These are phyloP conservation scores for Chelmon rostratus DNA, from an alignment of 2,797 vertebrate genomes.

Conservation along the genomic window DNA sequence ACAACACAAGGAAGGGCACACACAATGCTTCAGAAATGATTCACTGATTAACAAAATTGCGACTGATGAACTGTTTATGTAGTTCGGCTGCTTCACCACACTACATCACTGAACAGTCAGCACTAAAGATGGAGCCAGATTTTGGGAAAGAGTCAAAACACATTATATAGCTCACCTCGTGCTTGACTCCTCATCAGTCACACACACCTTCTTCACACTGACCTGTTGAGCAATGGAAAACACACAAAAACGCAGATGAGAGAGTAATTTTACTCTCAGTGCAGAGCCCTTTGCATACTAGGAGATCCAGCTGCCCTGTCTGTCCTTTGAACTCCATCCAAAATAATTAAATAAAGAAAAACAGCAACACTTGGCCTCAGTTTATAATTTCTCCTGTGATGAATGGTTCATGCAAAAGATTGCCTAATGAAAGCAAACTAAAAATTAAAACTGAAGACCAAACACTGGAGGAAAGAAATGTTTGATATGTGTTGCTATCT, in stretches of 20 bases:
- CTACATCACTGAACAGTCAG: background rate
- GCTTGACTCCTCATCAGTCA: slow-evolving; percentile 78
- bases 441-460: background rate
- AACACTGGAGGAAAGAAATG: background rate
- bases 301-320: background rate
- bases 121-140: background rate
- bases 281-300: background rate
- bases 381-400: background rate
- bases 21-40: background rate
- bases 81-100: background rate
- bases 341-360: background rate
- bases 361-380: background rate
- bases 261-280: background rate
- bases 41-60: background rate
- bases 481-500: background rate
- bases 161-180: slow-evolving; percentile 79
- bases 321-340: background rate
- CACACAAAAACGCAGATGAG: background rate
- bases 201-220: slow-evolving; percentile 85
- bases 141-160: background rate
- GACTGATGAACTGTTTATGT: background rate
- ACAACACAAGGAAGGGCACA: background rate
- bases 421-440: background rate
- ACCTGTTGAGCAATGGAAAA: slow-evolving; percentile 76
- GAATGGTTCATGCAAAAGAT: background rate